phyloP scores from a whole-genome alignment of 2,113 vertebrate genomes.

The Sinosuthora webbiana region DNA sequence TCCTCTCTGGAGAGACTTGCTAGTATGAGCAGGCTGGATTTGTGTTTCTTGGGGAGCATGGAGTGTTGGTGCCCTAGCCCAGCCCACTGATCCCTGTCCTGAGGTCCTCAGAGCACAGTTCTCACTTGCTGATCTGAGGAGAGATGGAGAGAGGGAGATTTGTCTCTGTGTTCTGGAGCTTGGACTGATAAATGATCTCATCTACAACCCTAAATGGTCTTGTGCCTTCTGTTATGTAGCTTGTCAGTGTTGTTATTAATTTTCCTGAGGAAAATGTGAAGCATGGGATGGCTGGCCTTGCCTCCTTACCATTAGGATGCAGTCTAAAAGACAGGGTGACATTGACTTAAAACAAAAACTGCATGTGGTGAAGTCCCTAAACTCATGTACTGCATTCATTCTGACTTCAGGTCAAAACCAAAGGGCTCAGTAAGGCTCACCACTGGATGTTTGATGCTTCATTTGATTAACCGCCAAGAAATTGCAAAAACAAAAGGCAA shows the following conservation, averaged over 20 bases:
- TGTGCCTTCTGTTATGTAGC: constrained; percentile 39
- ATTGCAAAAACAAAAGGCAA: neutral
- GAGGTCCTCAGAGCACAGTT: neutral
- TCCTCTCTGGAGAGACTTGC: neutral
- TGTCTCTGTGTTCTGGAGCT: neutral
- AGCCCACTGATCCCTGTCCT: neutral
- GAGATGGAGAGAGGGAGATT: neutral
- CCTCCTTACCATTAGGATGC: neutral
- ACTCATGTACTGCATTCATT: neutral
- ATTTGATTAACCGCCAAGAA: neutral
- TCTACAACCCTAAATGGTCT: constrained; percentile 52
- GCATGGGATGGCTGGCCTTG: neutral
- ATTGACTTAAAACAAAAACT: neutral
- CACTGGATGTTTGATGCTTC: neutral
- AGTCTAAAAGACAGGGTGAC: neutral
- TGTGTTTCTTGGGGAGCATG: neutral
- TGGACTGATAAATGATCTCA: constrained; percentile 64
- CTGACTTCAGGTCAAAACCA: neutral
- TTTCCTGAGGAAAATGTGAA: neutral
- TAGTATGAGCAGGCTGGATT: neutral
- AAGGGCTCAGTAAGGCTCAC: neutral
- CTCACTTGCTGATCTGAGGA: neutral
- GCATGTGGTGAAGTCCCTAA: neutral
- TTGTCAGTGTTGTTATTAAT: constrained; percentile 27
- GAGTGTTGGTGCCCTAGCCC: neutral